Conservation (phyloP, 1,140 invertebrate genomes). For the Tetragnatha versicolor region DNA sequence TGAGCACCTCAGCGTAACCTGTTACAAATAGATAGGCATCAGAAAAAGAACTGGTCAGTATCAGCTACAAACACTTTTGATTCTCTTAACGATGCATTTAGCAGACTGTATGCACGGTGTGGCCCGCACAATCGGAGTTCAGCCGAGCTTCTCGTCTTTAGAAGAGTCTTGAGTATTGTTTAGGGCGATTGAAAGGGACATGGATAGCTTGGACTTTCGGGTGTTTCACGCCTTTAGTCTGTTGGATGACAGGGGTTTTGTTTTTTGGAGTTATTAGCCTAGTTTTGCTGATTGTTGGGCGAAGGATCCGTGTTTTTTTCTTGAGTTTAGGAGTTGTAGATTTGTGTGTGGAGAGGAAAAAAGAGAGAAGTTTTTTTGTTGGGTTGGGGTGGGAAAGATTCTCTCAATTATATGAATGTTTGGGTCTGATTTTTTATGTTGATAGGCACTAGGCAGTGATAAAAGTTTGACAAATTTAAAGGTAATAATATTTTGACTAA, state of each 20-base stretch:
- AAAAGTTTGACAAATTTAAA: too few species aligned
- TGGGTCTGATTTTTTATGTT: too few species aligned
- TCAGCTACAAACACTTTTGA: conserved; percentile 17
- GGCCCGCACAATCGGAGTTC: conserved; percentile 34
- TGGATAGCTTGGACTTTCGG: not conserved
- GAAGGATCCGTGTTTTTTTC: too few species aligned
- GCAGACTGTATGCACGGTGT: conserved; percentile 24
- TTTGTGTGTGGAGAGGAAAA: too few species aligned
- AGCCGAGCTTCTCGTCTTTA: conserved; percentile 30
- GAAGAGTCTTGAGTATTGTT: conserved; percentile 38
- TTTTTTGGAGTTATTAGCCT: conserved; percentile 43
- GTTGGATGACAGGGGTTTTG: too few species aligned
- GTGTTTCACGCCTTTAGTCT: conserved; percentile 16
- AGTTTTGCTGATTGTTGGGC: conserved; percentile 28
- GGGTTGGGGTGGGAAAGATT: too few species aligned
- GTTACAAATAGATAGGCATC: conserved; percentile 53
- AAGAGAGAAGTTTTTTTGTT: too few species aligned
- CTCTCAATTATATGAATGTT: too few species aligned
- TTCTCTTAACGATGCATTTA: conserved; percentile 14
- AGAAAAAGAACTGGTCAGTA: conserved; percentile 28
- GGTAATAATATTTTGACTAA: too few species aligned
- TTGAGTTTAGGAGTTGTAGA: too few species aligned
- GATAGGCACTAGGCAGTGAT: too few species aligned
- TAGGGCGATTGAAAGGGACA: not conserved
- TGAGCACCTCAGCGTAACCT: conserved; percentile 38